Conservation (phyloP, 2,797 vertebrate species). For the Stomatorhinus walkeri region DNA sequence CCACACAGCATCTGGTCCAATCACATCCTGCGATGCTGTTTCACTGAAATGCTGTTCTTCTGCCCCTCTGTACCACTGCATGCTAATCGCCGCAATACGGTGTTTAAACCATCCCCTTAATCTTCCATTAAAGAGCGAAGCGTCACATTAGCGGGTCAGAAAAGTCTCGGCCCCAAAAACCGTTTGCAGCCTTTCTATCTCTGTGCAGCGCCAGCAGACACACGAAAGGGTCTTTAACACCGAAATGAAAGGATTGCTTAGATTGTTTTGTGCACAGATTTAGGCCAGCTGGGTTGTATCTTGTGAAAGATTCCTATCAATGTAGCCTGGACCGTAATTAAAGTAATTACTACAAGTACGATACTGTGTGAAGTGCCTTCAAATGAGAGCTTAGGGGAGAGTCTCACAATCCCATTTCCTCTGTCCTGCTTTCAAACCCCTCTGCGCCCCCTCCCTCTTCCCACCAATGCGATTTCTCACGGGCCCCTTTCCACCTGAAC, state of each 20-base stretch:
- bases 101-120: slow-evolving; percentile 8
- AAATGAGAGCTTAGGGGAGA: slow-evolving; percentile 5
- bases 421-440: neutral
- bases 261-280: slow-evolving; percentile 19
- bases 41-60: neutral
- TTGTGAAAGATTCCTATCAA: slow-evolving; percentile 30
- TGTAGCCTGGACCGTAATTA: slow-evolving; percentile 26
- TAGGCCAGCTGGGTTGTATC: slow-evolving; percentile 26
- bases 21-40: too few species aligned
- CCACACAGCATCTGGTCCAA: neutral
- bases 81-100: slow-evolving; percentile 8
- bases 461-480: neutral
- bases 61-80: neutral
- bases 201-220: slow-evolving; percentile 1
- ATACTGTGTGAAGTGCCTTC: slow-evolving; percentile 23
- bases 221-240: slow-evolving; percentile 25
- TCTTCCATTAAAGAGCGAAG: slow-evolving; percentile 10
- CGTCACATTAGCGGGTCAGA: neutral
- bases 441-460: neutral
- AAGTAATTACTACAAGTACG: slow-evolving; percentile 28
- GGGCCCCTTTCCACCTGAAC: neutral
- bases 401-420: slow-evolving; percentile 3
- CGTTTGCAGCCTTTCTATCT: slow-evolving; percentile 1
- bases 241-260: slow-evolving; percentile 22
- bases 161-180: neutral